Evolutionary conservation across 2,113 vertebrate species (phyloP), one percentile per base, ranked within the genome.

Genomic region (Chiloscyllium plagiosum): DNA sequence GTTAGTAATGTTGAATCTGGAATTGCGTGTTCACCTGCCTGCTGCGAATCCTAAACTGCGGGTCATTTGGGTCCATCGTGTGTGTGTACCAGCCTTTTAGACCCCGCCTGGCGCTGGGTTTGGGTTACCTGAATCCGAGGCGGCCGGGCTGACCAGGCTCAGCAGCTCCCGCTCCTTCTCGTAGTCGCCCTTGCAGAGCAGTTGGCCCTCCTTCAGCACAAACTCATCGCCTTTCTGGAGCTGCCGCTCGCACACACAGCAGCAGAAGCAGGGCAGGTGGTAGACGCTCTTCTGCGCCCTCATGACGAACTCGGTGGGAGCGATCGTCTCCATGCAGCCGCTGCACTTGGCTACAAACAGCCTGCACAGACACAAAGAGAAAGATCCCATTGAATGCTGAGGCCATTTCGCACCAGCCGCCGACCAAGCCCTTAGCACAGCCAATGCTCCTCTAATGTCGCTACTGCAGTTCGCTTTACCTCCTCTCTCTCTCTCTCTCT

Each of bases 201-300:
- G 98, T 97, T 97, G 98, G 61, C 99, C 99, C 66, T 98, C 99
- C 97, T 98, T 98, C 96, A 99, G 98, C 96, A 99, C 98, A 85
- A 99, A 99, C 97, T 97, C 98, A 2, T 99, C 99, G 0, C 99
- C 99, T 94, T 98, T 99, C 98, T 98, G 99, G 96, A 99, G 98
- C 96, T 97, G 98, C 96, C 98, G 97, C 96, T 98, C 98, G 0
- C 99, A 99, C 96, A 99, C 98, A 0, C 98, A 98, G 97, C 99
- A 99, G 98, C 98, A 98, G 98, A 99, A 99, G 97, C 99, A 99
- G 97, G 96, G 97, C 97, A 99, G 98, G 98, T 99, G 99, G 97
- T 99, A 99, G 96, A 99, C 98, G 0, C 98, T 97, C 96, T 98
- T 97, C 96, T 98, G 98, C 4, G 98, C 98, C 0, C 98, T 98